Conservation (phyloP, 1,140 invertebrate species). For the Metaphire vulgaris region DNA sequence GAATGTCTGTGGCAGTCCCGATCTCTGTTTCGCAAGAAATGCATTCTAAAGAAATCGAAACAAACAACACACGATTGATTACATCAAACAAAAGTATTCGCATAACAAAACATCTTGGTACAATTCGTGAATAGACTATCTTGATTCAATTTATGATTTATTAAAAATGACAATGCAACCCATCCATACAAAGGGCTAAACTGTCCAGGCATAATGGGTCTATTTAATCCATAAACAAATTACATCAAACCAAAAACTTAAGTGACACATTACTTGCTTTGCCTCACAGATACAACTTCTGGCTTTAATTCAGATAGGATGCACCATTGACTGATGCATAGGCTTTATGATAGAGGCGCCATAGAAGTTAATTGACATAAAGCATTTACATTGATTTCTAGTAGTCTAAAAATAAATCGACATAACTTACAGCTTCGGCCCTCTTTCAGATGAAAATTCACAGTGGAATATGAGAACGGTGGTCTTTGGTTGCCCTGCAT, state of each 20-base stretch:
- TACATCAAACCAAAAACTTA: no score
- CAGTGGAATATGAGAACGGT: slow-evolving; percentile 82
- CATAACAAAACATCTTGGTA: background rate
- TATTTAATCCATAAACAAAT: no score
- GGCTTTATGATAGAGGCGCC: no score
- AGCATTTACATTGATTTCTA: background rate
- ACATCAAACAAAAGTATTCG: background rate
- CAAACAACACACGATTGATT: background rate
- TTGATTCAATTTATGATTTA: background rate
- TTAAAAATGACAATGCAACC: background rate
- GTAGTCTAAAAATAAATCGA: background rate
- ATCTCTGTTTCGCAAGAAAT: slow-evolving; percentile 73
- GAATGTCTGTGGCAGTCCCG: slow-evolving; percentile 66
- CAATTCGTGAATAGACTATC: background rate
- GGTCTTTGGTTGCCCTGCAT: background rate
- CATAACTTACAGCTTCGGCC: slow-evolving; percentile 69
- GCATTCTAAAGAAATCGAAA: slow-evolving; percentile 50
- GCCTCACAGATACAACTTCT: background rate
- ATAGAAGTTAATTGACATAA: background rate
- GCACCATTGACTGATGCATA: no score
- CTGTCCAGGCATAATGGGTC: no score
- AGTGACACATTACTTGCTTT: background rate
- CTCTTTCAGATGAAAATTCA: slow-evolving; percentile 93
- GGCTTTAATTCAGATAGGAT: no score
- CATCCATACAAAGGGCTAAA: no score